These are phyloP conservation scores for Brachionus manjavacas DNA, from an alignment of 1,140 invertebrate genomes.

Conservation along the genomic window DNA sequence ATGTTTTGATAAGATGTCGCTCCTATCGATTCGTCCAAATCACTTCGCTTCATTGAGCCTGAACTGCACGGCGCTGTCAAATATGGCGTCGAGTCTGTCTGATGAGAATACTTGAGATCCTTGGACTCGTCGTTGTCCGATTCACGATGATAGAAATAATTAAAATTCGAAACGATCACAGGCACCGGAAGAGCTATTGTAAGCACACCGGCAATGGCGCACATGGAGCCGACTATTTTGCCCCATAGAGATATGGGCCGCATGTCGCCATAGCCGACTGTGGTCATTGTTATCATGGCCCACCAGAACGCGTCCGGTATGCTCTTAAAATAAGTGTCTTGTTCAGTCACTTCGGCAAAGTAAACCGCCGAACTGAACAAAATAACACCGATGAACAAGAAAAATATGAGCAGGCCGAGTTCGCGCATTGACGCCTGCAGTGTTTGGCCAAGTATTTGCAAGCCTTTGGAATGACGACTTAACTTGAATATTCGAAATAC, in stretches of 20 bases:
- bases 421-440: conserved; percentile 96
- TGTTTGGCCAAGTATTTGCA: conserved; percentile 63
- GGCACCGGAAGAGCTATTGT: conserved; percentile 78
- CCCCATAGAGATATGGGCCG: conserved; percentile 54
- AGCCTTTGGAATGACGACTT: conserved; percentile 58
- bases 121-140: conserved; percentile 72
- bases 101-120: conserved; percentile 36
- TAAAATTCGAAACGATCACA: conserved; percentile 99
- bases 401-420: conserved; percentile 96
- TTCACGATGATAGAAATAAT: conserved; percentile 99
- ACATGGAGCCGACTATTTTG: conserved; percentile 60
- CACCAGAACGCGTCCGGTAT: conserved; percentile 57
- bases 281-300: conserved; percentile 47
- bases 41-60: background rate
- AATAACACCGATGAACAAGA: conserved; percentile 64
- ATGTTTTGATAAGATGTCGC: conserved; percentile 29
- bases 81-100: background rate
- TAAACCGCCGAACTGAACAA: conserved; percentile 52
- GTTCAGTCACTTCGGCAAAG: conserved; percentile 49
- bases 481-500: conserved; percentile 58
- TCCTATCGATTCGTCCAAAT: conserved; percentile 20
- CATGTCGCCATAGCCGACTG: conserved; percentile 82
- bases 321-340: conserved; percentile 49
- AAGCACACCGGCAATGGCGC: conserved; percentile 92
- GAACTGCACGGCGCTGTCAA: conserved; percentile 11